Base-by-base conservation (phyloP, 2,888 invertebrate genomes). In the Zygaena filipendulae region DNA sequence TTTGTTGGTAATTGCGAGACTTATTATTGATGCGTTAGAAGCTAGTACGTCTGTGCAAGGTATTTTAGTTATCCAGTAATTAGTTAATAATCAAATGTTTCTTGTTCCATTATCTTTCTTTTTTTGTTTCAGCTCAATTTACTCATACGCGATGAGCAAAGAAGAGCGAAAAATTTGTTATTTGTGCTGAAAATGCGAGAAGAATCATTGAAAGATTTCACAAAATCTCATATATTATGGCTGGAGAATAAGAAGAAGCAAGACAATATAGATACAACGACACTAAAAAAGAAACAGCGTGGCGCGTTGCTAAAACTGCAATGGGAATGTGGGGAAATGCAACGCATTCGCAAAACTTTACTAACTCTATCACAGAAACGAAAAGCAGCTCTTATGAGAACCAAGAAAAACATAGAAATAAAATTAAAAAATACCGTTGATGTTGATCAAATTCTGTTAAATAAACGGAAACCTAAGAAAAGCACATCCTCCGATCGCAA, bases 291-390 rank as follows among this genome's bases (percentile, higher is more conserved):
- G 47, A 85, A 85, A 40, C 87, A 88, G 51, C 71, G 87, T 23
- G 87, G 85, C 1, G 70, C 88, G 9, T 57, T 87, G 29, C 59
- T 86, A 21, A 85, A 84, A 48, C 60, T 87, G 16, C 83, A 87
- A 35, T 84, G 87, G 49, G 87, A 87, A 47, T 84, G 86, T 52
- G 86, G 86, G 25, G 87, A 88, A 58, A 85, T 88, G 74, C 82
- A 84, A 47, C 75, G 84, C 46, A 79, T 79, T 71, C 62, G 75
- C 3, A 75, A 71, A 42, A 70, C 75, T 3, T 44, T 79, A 9
- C 49, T 79, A 13, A 54, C 72, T 3, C 56, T 74, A 25, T 72
- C 75, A 1, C 75, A 79, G 19, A 71, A 66, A 36, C 57, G 79
- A 0, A 75, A 75, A 52, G 45, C 61, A 4, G 71, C 68, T 12